Evolutionary conservation across 2,113 vertebrate species (phyloP).

Genomic region (Solenodon paradoxus): DNA sequence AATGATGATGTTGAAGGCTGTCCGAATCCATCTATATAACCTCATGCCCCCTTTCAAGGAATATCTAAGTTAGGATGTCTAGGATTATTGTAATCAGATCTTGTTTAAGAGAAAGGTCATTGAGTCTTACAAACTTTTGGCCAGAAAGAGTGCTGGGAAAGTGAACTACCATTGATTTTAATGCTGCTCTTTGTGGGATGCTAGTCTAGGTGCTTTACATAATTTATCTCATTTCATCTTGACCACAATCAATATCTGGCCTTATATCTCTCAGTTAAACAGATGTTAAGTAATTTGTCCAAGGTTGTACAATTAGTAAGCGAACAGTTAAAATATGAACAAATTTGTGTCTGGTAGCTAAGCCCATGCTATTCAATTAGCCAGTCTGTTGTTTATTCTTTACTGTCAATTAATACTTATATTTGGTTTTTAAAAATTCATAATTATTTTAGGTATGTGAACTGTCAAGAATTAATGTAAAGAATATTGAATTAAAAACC

Average conservation of each 20-base stretch:
- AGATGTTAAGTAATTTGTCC: slow-evolving; percentile 13
- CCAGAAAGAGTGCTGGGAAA: slow-evolving; percentile 21
- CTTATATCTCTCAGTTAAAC: background rate
- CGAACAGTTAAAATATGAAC: background rate
- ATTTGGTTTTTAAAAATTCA: background rate
- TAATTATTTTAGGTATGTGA: background rate
- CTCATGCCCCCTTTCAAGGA: background rate
- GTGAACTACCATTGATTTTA: slow-evolving; percentile 20
- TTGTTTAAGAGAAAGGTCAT: background rate
- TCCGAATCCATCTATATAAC: background rate
- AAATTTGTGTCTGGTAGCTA: background rate
- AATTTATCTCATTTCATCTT: slow-evolving; percentile 33
- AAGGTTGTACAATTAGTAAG: background rate
- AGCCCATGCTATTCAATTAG: background rate
- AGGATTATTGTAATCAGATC: background rate
- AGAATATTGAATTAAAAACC: background rate
- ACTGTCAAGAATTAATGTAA: background rate
- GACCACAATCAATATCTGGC: background rate
- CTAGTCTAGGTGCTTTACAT: slow-evolving; percentile 11
- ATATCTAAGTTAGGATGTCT: background rate
- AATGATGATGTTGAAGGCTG: background rate
- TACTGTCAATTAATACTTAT: background rate
- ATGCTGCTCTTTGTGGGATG: background rate
- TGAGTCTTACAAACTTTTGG: background rate
- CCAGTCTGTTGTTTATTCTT: background rate